phyloP scores from a whole-genome alignment of 2,113 vertebrate genomes.

The Aegithalos caudatus region DNA sequence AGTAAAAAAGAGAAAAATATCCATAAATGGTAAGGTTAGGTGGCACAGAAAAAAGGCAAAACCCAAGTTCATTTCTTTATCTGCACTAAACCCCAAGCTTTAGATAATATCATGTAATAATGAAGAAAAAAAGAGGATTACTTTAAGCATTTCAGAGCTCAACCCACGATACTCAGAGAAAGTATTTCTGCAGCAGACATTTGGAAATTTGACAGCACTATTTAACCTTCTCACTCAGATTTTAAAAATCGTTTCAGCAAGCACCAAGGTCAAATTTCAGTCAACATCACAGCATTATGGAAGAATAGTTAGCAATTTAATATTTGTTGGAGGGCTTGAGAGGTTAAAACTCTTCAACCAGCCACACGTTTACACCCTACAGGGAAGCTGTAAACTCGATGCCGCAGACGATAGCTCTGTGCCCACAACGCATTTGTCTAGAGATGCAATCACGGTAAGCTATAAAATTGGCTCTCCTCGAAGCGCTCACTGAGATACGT shows the following conservation, averaged over 20 bases:
- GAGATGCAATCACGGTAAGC: not conserved
- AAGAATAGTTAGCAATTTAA: not conserved
- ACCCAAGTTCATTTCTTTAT: not conserved
- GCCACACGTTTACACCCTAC: not conserved
- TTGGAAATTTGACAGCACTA: conserved; percentile 44
- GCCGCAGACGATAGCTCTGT: not conserved
- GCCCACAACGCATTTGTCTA: not conserved
- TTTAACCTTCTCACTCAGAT: conserved; percentile 49
- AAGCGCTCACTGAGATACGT: fast-evolving
- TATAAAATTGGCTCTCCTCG: not conserved
- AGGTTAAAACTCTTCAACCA: conserved; percentile 3
- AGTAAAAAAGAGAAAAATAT: not conserved
- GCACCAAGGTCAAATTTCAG: conserved; percentile 38
- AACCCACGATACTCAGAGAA: not conserved
- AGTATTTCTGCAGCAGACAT: conserved; percentile 19
- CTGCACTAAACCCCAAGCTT: not conserved
- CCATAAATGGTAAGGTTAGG: not conserved
- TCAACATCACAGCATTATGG: not conserved
- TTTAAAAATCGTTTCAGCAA: conserved; percentile 29
- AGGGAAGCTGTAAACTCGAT: not conserved
- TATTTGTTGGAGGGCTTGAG: not conserved
- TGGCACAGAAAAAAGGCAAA: not conserved
- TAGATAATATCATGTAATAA: conserved; percentile 24
- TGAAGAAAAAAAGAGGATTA: not conserved
- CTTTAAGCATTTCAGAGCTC: conserved; percentile 17